Conservation (phyloP, 2,888 invertebrate species). For the Thalpophila matura region DNA sequence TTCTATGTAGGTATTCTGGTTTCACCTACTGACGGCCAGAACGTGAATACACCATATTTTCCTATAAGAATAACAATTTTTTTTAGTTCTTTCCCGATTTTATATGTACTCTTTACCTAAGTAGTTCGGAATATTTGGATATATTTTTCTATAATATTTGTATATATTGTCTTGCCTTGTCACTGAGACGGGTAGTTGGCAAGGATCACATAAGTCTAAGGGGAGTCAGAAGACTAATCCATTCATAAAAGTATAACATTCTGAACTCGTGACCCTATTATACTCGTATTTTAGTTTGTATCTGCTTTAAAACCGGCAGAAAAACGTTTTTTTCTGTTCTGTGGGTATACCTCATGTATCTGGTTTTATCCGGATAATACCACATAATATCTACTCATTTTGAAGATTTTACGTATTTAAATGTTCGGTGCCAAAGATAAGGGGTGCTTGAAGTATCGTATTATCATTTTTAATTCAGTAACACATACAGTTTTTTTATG, state of each 20-base stretch:
- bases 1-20: too few relatives aligned
- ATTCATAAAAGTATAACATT: conserved; percentile 6
- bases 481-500: conserved; percentile 13
- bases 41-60: too few relatives aligned
- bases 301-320: conserved; percentile 7
- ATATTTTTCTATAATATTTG: background rate
- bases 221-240: conserved; percentile 9
- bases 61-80: too few relatives aligned
- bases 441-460: background rate
- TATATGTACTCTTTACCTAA: too few relatives aligned
- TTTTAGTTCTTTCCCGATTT: too few relatives aligned
- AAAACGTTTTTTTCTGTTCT: background rate
- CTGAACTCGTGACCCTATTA: conserved; percentile 19
- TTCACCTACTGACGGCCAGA: too few relatives aligned
- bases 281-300: conserved; percentile 15
- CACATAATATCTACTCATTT: background rate
- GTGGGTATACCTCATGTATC: too few relatives aligned
- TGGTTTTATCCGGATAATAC: background rate
- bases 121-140: too few relatives aligned
- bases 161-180: conserved; percentile 3
- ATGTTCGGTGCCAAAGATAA: conserved; percentile 7
- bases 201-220: background rate
- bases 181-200: background rate
- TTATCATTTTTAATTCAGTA: too few relatives aligned
- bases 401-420: background rate